Conservation (phyloP, 35 echinoderm and acorn worm species). For the Acanthaster planci region DNA sequence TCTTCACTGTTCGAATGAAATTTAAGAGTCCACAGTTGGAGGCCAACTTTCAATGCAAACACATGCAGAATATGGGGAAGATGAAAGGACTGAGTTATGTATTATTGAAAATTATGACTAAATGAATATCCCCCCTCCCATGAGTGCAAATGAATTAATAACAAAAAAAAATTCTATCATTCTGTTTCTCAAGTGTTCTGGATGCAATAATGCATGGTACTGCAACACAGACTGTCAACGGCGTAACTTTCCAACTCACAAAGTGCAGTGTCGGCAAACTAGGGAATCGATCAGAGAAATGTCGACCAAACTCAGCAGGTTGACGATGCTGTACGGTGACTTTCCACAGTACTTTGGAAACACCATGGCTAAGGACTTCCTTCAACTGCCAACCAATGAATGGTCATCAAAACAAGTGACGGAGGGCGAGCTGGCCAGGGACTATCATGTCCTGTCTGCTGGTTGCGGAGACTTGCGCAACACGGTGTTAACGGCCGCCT, state of each 20-base stretch:
- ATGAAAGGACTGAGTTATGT: no score
- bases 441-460: slow-evolving; percentile 36
- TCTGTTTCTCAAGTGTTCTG: neutral
- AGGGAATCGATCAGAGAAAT: neutral
- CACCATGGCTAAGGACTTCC: slow-evolving; percentile 1
- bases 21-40: no score
- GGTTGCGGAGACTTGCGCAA: slow-evolving; percentile 61
- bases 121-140: no score
- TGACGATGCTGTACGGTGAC: no score
- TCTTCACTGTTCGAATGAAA: no score
- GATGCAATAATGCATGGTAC: slow-evolving; percentile 6
- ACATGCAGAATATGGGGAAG: no score
- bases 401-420: neutral
- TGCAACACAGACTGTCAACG: slow-evolving; percentile 1
- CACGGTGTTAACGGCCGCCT: slow-evolving; percentile 42
- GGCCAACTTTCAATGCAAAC: no score
- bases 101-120: no score
- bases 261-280: neutral
- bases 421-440: neutral
- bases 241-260: neutral
- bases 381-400: neutral
- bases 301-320: neutral
- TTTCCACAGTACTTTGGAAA: neutral
- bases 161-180: no score
- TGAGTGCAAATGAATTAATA: no score